A percentile compares a stretch with the other conserved stretches of the same genome.
Evolutionary conservation across 2,888 invertebrate species (phyloP).

Genomic region (Zelleria hepariella): DNA sequence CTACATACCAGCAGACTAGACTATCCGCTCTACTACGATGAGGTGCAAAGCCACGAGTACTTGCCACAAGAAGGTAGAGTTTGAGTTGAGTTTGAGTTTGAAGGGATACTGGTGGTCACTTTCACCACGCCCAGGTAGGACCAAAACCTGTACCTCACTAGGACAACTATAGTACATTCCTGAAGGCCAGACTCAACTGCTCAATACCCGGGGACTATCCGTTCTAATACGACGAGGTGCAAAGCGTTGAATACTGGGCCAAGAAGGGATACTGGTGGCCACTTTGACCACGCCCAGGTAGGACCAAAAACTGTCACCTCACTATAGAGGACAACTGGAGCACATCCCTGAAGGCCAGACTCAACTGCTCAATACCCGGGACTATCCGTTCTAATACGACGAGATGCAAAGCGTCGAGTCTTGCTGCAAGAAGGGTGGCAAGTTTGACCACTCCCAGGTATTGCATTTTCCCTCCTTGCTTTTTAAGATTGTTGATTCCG

Average conservation of each 20-base stretch:
- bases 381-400: no score
- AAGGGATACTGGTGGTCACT: slow-evolving; percentile 85
- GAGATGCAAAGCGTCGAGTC: no score
- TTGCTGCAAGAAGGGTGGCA: no score
- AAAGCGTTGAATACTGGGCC: slow-evolving; percentile 84
- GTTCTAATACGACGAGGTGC: slow-evolving; percentile 91
- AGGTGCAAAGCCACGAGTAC: no score
- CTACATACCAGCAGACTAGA: no score
- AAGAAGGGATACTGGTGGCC: slow-evolving; percentile 84
- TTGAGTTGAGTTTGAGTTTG: no score
- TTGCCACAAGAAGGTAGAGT: no score
- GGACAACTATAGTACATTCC: slow-evolving; percentile 93
- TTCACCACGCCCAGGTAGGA: slow-evolving; percentile 85
- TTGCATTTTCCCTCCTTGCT: no score
- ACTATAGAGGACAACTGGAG: slow-evolving; percentile 90
- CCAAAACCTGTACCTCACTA: slow-evolving; percentile 73
- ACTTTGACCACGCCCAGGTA: slow-evolving; percentile 87
- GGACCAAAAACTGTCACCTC: slow-evolving; percentile 67
- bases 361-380: no score
- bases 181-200: slow-evolving; percentile 88
- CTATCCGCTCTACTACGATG: no score
- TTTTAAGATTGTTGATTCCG: no score
- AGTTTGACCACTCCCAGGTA: slow-evolving; percentile 87
- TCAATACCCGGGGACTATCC: slow-evolving; percentile 88
- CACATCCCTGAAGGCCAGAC: no score